Base-by-base conservation (phyloP, 2,888 invertebrate genomes). In the Cheilosia vulpina region DNA sequence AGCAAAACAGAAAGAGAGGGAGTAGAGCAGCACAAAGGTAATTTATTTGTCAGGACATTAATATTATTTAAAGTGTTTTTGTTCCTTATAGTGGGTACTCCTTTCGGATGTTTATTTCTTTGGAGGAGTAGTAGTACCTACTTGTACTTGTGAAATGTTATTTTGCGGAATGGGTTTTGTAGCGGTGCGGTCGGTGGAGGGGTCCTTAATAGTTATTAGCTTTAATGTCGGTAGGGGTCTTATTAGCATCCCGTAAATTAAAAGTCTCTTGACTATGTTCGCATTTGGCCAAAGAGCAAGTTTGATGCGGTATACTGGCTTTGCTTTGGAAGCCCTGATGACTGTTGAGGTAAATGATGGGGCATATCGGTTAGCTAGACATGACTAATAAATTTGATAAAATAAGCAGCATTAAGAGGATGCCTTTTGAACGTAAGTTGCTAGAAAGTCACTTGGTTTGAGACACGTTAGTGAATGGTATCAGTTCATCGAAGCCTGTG, bases 11-110 rank as follows among this genome's bases (percentile, higher is more conserved):
- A 27, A 34, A 52, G 31, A 31, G 19, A 31, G 53, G 52, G 38
- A 53, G 76, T 31, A 50, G 13, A 55, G 13, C 45, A 66, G 53
- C 52, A 76, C 68, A 71, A 75, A 84, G 84, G 84, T 84, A 84
- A 84, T 84, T 84, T 84, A 84, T 84, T 84, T 80, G 84, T 71
- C 78, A 80, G 84, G 80, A 75, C 84, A 84, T 84, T 80, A 84
- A 84, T 84, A 84, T 84, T 84, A 84, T 84, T 84, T 84, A 84
- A 84, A 84, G 80, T 84, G 84, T 75, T 80, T 84, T 75, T 65
- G 53, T 60, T 69, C 75, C 62, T 52, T 65, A 50, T 63, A 80
- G 80, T 68, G 47, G 78, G 79, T 68, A 84, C 84, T 84, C 84
- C 84, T 84, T 84, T 79, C 69, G 66, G 84, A 69, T 84, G 84